These are phyloP conservation scores for Rhogogaster chlorosoma DNA, from an alignment of 2,888 invertebrate species.

Conservation along the genomic window DNA sequence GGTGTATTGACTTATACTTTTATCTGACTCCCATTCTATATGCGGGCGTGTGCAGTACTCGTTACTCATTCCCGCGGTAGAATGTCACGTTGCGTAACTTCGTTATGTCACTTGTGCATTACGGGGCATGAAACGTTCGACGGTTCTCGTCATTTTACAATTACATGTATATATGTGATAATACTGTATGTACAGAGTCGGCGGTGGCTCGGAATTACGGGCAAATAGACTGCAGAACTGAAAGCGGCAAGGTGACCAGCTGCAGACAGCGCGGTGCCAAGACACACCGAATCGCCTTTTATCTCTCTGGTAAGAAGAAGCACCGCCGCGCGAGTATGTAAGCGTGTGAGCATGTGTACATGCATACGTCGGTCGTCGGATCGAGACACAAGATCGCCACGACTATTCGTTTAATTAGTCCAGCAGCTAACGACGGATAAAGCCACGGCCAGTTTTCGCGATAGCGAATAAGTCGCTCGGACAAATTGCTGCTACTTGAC, in stretches of 20 bases:
- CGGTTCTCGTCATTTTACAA: neutral
- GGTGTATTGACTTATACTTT: neutral
- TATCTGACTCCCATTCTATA: too few relatives aligned
- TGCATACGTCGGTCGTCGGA: neutral
- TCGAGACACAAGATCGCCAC: constrained; percentile 14
- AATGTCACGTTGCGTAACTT: neutral
- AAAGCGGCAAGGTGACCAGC: constrained; percentile 38
- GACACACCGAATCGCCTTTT: constrained; percentile 42
- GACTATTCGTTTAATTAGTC: constrained; percentile 26
- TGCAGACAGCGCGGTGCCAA: constrained; percentile 49
- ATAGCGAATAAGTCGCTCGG: neutral
- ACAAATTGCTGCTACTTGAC: neutral
- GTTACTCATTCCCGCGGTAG: neutral
- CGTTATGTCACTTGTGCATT: constrained; percentile 4
- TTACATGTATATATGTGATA: neutral
- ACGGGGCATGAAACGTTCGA: neutral
- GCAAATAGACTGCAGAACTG: neutral
- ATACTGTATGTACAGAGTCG: neutral
- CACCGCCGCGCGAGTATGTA: neutral
- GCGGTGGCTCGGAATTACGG: neutral
- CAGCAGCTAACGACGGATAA: constrained; percentile 22
- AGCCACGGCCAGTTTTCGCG: constrained; percentile 8
- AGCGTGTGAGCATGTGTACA: too few relatives aligned
- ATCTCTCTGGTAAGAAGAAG: neutral
- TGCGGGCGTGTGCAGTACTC: neutral